phyloP scores from a whole-genome alignment of 2,888 invertebrate genomes.

The Hipparchia semele region DNA sequence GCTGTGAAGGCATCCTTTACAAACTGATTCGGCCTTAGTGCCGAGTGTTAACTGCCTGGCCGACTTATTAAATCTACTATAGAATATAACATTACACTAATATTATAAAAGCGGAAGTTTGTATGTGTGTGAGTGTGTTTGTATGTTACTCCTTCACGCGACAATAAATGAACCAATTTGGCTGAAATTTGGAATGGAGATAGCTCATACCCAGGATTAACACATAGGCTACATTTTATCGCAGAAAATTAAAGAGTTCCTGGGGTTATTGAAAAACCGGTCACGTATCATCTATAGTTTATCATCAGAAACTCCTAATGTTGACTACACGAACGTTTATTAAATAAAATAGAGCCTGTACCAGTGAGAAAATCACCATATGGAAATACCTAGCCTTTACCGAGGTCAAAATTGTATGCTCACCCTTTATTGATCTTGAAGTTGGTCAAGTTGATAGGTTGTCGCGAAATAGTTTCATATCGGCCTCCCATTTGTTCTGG shows the following conservation, averaged over 20 bases:
- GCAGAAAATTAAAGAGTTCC: too few species aligned
- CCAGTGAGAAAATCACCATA: not conserved
- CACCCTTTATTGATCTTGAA: slow-evolving; percentile 5
- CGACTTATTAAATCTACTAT: slow-evolving; percentile 32
- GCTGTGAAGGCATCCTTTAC: slow-evolving; percentile 77
- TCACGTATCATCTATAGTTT: too few species aligned
- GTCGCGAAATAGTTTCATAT: slow-evolving; percentile 39
- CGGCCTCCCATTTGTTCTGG: slow-evolving; percentile 27
- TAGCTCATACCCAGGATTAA: too few species aligned
- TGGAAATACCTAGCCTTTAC: not conserved
- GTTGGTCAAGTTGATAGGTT: slow-evolving; percentile 27
- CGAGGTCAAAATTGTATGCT: not conserved
- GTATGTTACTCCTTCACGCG: not conserved
- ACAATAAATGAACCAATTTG: too few species aligned
- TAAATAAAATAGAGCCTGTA: not conserved
- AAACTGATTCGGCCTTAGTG: slow-evolving; percentile 57
- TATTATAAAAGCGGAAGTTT: too few species aligned
- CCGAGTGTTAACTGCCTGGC: slow-evolving; percentile 10
- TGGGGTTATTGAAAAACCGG: too few species aligned
- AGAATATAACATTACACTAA: not conserved
- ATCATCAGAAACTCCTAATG: too few species aligned
- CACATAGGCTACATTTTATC: too few species aligned
- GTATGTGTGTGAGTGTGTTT: too few species aligned
- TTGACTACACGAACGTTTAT: not conserved
- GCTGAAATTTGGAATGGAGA: too few species aligned